Evolutionary conservation across 2,888 invertebrate genomes (phyloP), one percentile per base, ranked within the genome.

Genomic region (Lysandra bellargus): DNA sequence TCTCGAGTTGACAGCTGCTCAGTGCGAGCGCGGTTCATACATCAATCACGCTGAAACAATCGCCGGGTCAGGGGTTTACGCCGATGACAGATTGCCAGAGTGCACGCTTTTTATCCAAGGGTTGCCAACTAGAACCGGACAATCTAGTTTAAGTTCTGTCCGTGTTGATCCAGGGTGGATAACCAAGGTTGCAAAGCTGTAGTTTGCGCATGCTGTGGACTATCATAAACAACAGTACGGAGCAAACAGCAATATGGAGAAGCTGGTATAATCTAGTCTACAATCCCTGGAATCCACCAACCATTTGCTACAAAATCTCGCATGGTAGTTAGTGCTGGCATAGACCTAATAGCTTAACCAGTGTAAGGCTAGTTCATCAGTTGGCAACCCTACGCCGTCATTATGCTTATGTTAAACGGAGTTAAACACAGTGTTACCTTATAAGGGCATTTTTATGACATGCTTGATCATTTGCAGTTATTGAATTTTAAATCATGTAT

Each of bases 1-100:
- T n/a, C 57, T 80, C 79, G 83, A 78, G 78, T 83, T 86, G 88
- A 87, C 88, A 88, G 87, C 85, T 87, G 88, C 86, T 83, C 85
- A 87, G 86, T 82, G 83, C 83, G 83, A 87, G 89, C 57, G 7
- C 76, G 53, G 76, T 76, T n/a, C 76, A 79, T 74, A 79, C 79
- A 84, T 84, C 84, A 83, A 81, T 81, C 83, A 83, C 78, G 76
- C 79, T 80, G 79, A 80, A 81, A 82, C 82, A 82, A 82, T 80
- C 81, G 76, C 74, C 73, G 79, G 81, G 81, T 82, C 82, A 82
- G 78, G 79, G 77, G 81, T 77, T 78, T 80, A 73, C 69, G 69
- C 74, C 81, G 80, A 82, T 82, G 82, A 82, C 81, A 81, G 82
- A 82, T 81, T 80, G 81, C 79, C 79, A 76, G 80, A 9, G 75